Evolutionary conservation across 1,140 invertebrate species (phyloP).

Genomic region (Ectropis grisescens): DNA sequence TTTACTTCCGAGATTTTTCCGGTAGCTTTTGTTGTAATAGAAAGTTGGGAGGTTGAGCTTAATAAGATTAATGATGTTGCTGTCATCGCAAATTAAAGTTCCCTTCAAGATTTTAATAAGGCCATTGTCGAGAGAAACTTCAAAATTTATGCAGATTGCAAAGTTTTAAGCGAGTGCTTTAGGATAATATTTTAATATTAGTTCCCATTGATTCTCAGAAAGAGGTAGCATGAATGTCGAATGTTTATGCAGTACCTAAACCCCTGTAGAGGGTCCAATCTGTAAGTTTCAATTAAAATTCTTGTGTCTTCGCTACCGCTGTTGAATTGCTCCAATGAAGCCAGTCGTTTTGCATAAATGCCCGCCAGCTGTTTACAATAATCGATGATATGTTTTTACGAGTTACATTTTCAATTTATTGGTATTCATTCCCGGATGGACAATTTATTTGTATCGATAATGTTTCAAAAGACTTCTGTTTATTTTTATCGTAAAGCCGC

Average conservation of each 20-base stretch:
- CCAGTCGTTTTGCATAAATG: constrained; percentile 57
- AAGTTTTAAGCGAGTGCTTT: too few relatives aligned
- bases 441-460: constrained; percentile 64
- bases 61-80: constrained; percentile 54
- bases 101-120: constrained; percentile 57
- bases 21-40: constrained; percentile 11
- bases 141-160: constrained; percentile 45
- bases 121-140: constrained; percentile 49
- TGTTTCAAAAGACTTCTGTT: constrained; percentile 56
- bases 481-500: too few relatives aligned
- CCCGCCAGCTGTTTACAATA: constrained; percentile 66
- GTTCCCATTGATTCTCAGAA: too few relatives aligned
- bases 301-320: constrained; percentile 45
- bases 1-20: constrained; percentile 19
- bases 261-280: too few relatives aligned
- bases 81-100: constrained; percentile 55
- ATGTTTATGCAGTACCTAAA: too few relatives aligned
- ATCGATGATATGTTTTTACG: constrained; percentile 64
- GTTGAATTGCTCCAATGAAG: constrained; percentile 54
- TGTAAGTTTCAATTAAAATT: constrained; percentile 46
- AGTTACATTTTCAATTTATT: constrained; percentile 67
- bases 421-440: constrained; percentile 53
- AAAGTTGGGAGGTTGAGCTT: too few relatives aligned
- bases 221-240: too few relatives aligned
- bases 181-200: too few relatives aligned